Evolutionary conservation across 2,888 invertebrate species (phyloP).

Genomic region (Lordiphosa fenestrarum): DNA sequence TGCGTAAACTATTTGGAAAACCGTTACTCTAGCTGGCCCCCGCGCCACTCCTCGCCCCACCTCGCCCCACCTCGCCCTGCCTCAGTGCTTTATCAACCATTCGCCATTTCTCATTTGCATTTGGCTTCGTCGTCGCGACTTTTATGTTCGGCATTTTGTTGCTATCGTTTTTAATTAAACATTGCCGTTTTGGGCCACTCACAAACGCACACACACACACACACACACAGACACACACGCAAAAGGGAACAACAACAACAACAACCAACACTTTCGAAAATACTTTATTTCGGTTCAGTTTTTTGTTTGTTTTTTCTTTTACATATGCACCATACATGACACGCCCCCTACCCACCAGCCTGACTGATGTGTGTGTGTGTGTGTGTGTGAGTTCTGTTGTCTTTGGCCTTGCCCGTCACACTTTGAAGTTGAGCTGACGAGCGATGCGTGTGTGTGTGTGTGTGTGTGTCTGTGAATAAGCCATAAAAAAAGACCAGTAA

Average conservation of each 20-base stretch:
- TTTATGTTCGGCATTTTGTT: conserved; percentile 15
- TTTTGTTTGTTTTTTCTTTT: conserved; percentile 4
- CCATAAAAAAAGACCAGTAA: conserved; percentile 18
- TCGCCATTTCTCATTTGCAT: conserved; percentile 30
- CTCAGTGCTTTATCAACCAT: neutral
- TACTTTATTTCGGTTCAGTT: conserved; percentile 9
- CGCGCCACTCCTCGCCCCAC: neutral
- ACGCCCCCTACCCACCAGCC: conserved; percentile 1
- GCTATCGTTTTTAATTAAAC: conserved; percentile 51
- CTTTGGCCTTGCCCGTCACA: conserved; percentile 44
- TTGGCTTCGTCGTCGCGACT: conserved; percentile 28
- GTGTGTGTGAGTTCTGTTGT: conserved; percentile 5
- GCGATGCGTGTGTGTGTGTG: conserved; percentile 3
- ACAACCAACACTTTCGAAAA: conserved; percentile 4
- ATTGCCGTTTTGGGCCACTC: conserved; percentile 37
- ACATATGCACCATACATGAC: neutral
- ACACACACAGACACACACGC: neutral
- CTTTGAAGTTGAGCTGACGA: conserved; percentile 42
- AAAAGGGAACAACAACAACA: conserved; percentile 20
- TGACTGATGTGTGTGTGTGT: conserved; percentile 2
- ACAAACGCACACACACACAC: conserved; percentile 19
- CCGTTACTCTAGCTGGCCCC: neutral
- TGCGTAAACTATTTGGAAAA: conserved; percentile 5
- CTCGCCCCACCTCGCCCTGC: neutral
- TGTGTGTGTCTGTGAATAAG: conserved; percentile 10